These are phyloP conservation scores for Polypedilum pembai DNA, from an alignment of 1,140 invertebrate genomes.

Conservation along the genomic window DNA sequence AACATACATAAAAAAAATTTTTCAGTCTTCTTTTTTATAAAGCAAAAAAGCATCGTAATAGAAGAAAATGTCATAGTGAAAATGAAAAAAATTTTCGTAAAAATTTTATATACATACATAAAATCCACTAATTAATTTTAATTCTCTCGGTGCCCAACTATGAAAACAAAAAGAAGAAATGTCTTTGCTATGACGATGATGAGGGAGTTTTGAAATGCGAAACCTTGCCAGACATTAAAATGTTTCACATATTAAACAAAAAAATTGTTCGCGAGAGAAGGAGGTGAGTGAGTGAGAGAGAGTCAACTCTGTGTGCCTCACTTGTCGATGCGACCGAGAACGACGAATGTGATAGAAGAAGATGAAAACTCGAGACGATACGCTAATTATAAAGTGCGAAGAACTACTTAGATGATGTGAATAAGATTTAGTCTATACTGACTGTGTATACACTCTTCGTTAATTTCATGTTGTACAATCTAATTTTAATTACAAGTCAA, in stretches of 20 bases:
- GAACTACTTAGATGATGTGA: constrained; percentile 17
- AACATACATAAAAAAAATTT: background rate
- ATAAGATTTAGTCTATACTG: background rate
- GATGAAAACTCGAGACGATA: background rate
- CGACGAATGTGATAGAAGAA: too few relatives aligned
- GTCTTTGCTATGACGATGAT: background rate
- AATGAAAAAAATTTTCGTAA: background rate
- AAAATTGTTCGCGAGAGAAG: too few relatives aligned
- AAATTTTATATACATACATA: background rate
- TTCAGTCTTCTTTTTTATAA: background rate
- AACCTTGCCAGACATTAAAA: background rate
- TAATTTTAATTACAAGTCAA: constrained; percentile 19
- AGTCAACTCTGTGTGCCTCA: background rate
- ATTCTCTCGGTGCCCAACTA: constrained; percentile 15
- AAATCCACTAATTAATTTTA: constrained; percentile 14
- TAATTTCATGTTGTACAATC: constrained; percentile 18
- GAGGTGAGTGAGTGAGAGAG: too few relatives aligned
- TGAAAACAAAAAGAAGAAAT: background rate
- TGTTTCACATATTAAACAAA: too few relatives aligned
- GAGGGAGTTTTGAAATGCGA: background rate
- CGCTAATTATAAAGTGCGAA: constrained; percentile 17
- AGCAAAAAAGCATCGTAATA: too few relatives aligned
- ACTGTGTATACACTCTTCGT: background rate
- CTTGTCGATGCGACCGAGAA: constrained; percentile 5
- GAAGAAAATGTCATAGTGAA: too few relatives aligned